phyloP scores from a whole-genome alignment of 2,797 vertebrate genomes.

The Urocyon cinereoargenteus region DNA sequence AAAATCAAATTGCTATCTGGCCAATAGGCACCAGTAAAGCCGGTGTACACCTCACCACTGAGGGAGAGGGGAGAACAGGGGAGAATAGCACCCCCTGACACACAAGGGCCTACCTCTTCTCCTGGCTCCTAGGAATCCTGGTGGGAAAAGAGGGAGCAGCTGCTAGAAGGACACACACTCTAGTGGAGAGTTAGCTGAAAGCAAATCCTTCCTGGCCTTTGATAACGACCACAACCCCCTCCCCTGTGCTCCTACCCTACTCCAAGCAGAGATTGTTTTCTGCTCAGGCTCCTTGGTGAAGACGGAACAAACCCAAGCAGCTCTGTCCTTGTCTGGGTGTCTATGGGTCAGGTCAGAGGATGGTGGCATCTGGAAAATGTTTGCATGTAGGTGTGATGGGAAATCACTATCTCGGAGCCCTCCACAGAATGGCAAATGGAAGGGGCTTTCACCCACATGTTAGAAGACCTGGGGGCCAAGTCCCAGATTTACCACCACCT shows the following conservation, averaged over 20 bases:
- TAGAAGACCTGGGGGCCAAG: not conserved
- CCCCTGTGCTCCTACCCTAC: not conserved
- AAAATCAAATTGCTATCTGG: not conserved
- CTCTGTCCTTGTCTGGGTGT: not conserved
- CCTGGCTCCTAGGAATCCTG: not conserved
- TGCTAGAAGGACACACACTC: not conserved
- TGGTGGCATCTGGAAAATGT: not conserved
- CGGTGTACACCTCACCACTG: not conserved
- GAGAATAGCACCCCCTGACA: not conserved
- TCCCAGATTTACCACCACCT: not conserved
- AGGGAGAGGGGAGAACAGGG: not conserved
- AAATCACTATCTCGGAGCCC: not conserved
- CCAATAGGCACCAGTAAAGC: not conserved
- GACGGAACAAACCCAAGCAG: not conserved
- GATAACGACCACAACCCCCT: not conserved
- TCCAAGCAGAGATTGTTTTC: not conserved
- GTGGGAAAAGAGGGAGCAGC: not conserved
- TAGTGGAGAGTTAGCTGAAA: not conserved
- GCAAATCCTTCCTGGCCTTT: not conserved
- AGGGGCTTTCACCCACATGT: not conserved
- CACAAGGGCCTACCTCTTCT: not conserved
- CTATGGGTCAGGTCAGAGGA: not conserved
- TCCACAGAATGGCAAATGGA: not conserved
- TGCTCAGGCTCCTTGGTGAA: not conserved
- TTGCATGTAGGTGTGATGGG: not conserved